Conservation (phyloP, 2,888 invertebrate genomes). For the Acleris literana region DNA sequence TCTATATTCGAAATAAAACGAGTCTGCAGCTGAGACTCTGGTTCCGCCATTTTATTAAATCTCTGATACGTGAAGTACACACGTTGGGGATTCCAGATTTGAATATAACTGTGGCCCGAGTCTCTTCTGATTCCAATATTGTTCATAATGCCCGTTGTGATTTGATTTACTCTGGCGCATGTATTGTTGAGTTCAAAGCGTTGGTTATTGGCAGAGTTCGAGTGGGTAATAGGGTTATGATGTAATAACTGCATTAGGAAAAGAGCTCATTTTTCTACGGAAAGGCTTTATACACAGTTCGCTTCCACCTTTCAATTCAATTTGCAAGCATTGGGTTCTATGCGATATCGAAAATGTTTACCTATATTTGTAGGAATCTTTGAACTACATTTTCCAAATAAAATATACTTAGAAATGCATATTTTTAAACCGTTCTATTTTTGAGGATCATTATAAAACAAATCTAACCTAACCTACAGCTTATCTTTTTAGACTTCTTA, state of each 20-base stretch:
- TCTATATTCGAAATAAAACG: constrained; percentile 14
- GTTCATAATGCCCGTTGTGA: constrained; percentile 54
- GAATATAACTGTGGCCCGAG: constrained; percentile 58
- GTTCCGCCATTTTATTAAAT: constrained; percentile 69
- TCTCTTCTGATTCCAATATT: constrained; percentile 53
- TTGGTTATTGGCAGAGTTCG: background rate
- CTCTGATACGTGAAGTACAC: constrained; percentile 61
- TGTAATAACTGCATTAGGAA: constrained; percentile 1
- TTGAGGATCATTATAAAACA: no score
- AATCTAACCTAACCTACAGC: no score
- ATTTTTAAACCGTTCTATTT: no score
- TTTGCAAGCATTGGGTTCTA: no score
- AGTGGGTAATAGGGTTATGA: constrained; percentile 1
- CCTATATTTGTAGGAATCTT: no score
- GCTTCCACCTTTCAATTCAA: background rate
- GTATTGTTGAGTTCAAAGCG: constrained; percentile 15
- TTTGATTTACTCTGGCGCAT: constrained; percentile 45
- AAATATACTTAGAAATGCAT: no score
- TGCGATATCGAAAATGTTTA: no score
- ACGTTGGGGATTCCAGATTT: constrained; percentile 64
- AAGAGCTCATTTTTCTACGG: background rate
- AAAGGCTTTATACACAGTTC: background rate
- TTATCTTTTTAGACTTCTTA: no score
- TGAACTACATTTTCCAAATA: no score
- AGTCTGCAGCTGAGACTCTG: constrained; percentile 54